Conservation (phyloP, 53 echinoderm and acorn worm species). For the Echinarachnius parma region DNA sequence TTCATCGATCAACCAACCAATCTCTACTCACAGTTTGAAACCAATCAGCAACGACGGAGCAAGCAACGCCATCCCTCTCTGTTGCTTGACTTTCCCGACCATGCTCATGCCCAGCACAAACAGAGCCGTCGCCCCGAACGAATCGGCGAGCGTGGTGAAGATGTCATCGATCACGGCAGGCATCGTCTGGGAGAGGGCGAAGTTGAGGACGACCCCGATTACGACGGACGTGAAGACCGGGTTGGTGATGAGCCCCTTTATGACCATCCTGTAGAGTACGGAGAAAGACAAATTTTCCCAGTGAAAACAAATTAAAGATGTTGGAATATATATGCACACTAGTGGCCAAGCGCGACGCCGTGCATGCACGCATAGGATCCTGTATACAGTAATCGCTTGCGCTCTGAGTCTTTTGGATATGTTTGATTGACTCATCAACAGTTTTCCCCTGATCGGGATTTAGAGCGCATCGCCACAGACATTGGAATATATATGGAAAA, state of each 20-base stretch:
- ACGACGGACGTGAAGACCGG: slow-evolving; percentile 60
- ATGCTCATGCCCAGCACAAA: slow-evolving; percentile 76
- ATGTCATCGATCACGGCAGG: slow-evolving; percentile 52
- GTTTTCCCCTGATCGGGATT: no score
- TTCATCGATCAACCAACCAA: background rate
- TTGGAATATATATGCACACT: no score
- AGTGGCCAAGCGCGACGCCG: no score
- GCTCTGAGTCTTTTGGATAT: no score
- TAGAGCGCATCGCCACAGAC: no score
- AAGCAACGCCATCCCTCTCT: slow-evolving; percentile 54
- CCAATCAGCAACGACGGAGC: slow-evolving; percentile 62
- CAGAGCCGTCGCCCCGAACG: slow-evolving; percentile 77
- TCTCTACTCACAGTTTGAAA: slow-evolving; percentile 72
- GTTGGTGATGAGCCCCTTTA: slow-evolving; percentile 68
- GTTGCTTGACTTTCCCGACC: slow-evolving; percentile 71
- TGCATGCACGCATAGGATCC: no score
- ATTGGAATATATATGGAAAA: no score
- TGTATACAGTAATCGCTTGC: no score
- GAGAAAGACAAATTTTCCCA: no score
- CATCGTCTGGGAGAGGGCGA: slow-evolving; percentile 49
- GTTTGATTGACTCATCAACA: no score
- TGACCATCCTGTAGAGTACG: slow-evolving; percentile 25
- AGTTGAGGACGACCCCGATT: slow-evolving; percentile 65
- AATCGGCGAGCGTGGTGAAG: slow-evolving; percentile 56
- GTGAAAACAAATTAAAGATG: no score